Conservation (phyloP, 2,888 invertebrate genomes). For the Chrysolina haemoptera region DNA sequence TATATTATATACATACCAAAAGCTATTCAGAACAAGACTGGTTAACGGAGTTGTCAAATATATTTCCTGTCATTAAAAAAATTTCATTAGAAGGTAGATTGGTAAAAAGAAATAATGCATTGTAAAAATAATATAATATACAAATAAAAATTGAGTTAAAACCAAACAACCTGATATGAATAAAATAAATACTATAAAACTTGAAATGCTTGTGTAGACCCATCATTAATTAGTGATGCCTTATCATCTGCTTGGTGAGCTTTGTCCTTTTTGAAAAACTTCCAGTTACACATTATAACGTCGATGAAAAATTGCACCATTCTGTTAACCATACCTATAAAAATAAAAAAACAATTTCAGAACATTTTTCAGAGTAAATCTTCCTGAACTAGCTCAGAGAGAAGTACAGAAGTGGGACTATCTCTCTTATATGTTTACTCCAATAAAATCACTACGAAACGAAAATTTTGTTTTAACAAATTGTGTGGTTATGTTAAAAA, state of each 20-base stretch:
- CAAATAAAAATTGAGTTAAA: neutral
- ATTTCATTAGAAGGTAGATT: too few species aligned
- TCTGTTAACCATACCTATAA: conserved; percentile 62
- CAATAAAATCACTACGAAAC: too few species aligned
- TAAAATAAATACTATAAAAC: conserved; percentile 25
- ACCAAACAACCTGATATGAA: neutral
- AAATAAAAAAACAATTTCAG: conserved; percentile 12
- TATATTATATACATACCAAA: too few species aligned
- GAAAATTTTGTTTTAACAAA: too few species aligned
- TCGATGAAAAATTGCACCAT: conserved; percentile 58
- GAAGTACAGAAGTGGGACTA: too few species aligned
- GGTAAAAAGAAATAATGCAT: neutral
- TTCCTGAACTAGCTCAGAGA: too few species aligned
- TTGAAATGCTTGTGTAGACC: conserved; percentile 27
- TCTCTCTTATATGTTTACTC: too few species aligned
- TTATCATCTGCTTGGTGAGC: conserved; percentile 15
- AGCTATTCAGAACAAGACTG: too few species aligned
- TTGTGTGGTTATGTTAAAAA: too few species aligned
- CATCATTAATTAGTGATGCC: conserved; percentile 24
- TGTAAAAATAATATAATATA: conserved; percentile 34
- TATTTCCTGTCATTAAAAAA: too few species aligned
- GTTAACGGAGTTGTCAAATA: too few species aligned
- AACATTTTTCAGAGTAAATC: neutral
- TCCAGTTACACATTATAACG: conserved; percentile 60
- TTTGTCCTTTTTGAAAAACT: conserved; percentile 33